Evolutionary conservation across 1,140 invertebrate genomes (phyloP).

Genomic region (Ceratina australensis): DNA sequence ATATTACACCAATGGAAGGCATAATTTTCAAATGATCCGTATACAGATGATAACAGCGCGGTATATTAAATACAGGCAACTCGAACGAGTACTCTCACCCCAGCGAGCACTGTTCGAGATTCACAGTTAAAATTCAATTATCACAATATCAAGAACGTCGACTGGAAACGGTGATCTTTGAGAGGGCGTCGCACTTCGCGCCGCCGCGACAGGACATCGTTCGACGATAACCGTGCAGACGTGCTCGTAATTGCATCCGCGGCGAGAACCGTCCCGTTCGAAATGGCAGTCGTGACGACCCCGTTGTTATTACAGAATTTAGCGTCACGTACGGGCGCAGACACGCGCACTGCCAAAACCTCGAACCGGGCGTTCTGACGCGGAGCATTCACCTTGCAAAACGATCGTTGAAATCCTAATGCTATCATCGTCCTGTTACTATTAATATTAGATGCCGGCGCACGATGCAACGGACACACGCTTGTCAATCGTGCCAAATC

Average conservation of each 20-base stretch:
- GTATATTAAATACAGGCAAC: not conserved
- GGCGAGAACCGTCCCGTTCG: conserved; percentile 12
- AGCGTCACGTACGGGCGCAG: conserved; percentile 29
- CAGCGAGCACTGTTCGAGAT: conserved; percentile 6
- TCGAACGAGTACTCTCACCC: not conserved
- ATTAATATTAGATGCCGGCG: no score
- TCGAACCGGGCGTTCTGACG: not conserved
- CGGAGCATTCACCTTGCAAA: not conserved
- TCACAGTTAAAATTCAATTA: conserved; percentile 44
- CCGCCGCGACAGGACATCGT: conserved; percentile 21
- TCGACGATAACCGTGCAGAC: conserved; percentile 53
- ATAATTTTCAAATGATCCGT: conserved; percentile 5
- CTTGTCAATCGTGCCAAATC: not conserved
- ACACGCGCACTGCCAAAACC: not conserved
- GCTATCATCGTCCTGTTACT: not conserved
- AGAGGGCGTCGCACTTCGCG: no score
- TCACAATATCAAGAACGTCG: conserved; percentile 39
- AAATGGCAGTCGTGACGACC: conserved; percentile 46
- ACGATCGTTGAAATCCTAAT: not conserved
- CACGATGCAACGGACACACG: not conserved
- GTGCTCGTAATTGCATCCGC: conserved; percentile 51
- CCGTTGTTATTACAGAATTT: conserved; percentile 58
- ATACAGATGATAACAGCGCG: not conserved
- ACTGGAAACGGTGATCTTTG: conserved; percentile 18
- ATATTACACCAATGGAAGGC: not conserved